Percentiles rank a stretch among this genome's conserved stretches.
phyloP scores from a whole-genome alignment of 2,113 vertebrate genomes.

The Setophaga petechia region DNA sequence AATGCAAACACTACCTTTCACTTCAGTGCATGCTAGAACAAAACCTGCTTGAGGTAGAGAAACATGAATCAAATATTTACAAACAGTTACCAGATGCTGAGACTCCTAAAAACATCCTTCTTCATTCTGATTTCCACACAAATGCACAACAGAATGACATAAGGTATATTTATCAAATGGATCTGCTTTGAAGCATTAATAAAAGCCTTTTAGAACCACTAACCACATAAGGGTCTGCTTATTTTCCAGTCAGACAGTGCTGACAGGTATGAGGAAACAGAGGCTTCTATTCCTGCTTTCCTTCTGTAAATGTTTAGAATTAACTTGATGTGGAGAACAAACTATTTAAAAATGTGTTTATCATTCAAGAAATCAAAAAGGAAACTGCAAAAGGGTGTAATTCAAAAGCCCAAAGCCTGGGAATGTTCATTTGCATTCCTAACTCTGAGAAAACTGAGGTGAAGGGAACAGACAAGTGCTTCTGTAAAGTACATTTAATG shows the following conservation, averaged over 20 bases:
- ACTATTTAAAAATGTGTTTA: neutral
- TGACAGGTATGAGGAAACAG: neutral
- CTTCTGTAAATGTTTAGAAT: slow-evolving; percentile 19
- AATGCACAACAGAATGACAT: neutral
- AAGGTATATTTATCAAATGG: slow-evolving; percentile 4
- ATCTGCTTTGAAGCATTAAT: neutral
- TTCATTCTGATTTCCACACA: slow-evolving; percentile 8
- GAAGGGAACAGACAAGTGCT: neutral
- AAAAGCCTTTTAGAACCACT: slow-evolving; percentile 18
- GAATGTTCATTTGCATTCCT: neutral
- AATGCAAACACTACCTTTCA: neutral
- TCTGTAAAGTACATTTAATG: neutral
- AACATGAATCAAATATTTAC: slow-evolving; percentile 10
- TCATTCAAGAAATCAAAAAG: neutral
- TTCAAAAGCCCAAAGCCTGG: neutral
- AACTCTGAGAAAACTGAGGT: neutral
- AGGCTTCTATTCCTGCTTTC: neutral
- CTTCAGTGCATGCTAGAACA: neutral
- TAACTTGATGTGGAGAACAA: neutral
- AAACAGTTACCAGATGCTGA: slow-evolving; percentile 27
- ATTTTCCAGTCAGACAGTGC: neutral
- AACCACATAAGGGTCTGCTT: neutral
- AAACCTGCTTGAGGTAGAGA: neutral
- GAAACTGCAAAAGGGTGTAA: neutral
- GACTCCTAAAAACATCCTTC: neutral